A percentile compares a stretch with the other conserved stretches of the same genome.
phyloP scores from a whole-genome alignment of 2,113 vertebrate genomes.

The Sapajus apella region DNA sequence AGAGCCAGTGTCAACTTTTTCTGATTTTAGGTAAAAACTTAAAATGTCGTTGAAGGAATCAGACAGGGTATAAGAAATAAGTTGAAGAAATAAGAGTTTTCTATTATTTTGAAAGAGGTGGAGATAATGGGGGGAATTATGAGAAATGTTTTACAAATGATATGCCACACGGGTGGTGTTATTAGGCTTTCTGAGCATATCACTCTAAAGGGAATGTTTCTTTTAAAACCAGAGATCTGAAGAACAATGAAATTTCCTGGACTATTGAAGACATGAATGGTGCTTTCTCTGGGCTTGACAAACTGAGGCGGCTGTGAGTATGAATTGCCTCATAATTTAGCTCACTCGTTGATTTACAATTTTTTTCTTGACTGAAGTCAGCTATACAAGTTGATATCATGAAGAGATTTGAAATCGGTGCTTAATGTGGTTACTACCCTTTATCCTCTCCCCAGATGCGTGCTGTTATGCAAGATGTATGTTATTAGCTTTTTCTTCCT shows the following conservation, averaged over 20 bases:
- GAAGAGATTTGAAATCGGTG: not conserved
- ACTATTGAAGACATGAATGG: slow-evolving; percentile 99
- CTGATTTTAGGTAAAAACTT: not conserved
- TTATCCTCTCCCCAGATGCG: not conserved
- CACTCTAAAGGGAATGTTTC: not conserved
- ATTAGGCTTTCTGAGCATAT: not conserved
- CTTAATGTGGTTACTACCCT: not conserved
- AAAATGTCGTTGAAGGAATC: not conserved
- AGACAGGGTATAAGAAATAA: not conserved
- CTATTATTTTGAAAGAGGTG: not conserved
- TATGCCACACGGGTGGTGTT: not conserved
- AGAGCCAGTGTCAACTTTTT: not conserved
- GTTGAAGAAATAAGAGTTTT: not conserved
- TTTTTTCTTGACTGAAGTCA: not conserved
- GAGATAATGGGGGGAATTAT: not conserved
- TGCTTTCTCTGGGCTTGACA: slow-evolving; percentile 95
- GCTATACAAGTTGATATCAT: not conserved
- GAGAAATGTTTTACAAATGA: not conserved
- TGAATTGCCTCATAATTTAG: not conserved
- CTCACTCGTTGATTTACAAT: not conserved
- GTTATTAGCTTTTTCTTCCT: not conserved
- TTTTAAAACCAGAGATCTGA: slow-evolving; percentile 88
- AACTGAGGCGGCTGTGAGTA: slow-evolving; percentile 93
- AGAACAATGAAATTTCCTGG: slow-evolving; percentile 98
- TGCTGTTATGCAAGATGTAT: not conserved